Evolutionary conservation across 2,797 vertebrate genomes (phyloP), one percentile per base, ranked within the genome.

Genomic region (Lemur catta): DNA sequence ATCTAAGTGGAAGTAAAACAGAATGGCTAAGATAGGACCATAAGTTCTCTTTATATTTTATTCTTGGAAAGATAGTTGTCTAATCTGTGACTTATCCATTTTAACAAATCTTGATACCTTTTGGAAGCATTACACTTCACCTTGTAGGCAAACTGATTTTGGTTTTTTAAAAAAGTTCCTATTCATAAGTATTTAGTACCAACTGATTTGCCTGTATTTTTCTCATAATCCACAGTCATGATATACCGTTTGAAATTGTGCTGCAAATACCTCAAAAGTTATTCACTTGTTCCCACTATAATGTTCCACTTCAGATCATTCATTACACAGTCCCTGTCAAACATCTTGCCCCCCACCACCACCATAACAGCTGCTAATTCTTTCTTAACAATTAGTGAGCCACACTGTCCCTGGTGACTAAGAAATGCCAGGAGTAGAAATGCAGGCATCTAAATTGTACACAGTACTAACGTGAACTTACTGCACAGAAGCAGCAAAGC

Each of bases 1-100:
- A 10, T 18, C 14, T 0, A 9, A 81, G 22, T 24, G 65, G 6
- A 33, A 17, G 48, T 1, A 0, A 72, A 20, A 4, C 85, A 38
- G 61, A 61, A 22, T 1, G 43, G 43, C 50, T 38, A n/a, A 48
- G 14, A n/a, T 6, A 15, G 14, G 35, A 41, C 9, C 0, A 0
- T 0, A 4, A 33, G 10, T 1, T 18, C 46, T 48, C 4, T 50
- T 69, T 57, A 74, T 28, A 30, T 33, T 8, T 3, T 4, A 20
- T 9, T 76, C 74, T 63, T 41, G 24, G 65, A 50, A 50, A 89
- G 41, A 17, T 0, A 0, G 33, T 8, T 48, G 57, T 92, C 20
- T 57, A 4, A n/a, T 15, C 6, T 30, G 38, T 69, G 38, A 69
- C 63, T 35, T 12, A 20, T 38, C 24, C 26, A 13, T 22, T 38